phyloP scores from a whole-genome alignment of 2,888 invertebrate species.

The Andrena minutula region DNA sequence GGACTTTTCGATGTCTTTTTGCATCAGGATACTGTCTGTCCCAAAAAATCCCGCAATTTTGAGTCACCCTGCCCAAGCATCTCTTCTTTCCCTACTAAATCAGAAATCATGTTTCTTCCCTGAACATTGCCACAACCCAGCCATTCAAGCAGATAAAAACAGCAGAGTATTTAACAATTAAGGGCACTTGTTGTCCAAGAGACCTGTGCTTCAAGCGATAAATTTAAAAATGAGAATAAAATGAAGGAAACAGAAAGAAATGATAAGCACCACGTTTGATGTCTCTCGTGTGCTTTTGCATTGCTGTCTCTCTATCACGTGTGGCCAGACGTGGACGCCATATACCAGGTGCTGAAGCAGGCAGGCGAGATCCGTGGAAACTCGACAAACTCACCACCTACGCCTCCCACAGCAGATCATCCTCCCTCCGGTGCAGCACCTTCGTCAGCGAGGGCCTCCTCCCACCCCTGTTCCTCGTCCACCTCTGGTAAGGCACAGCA shows the following conservation, averaged over 20 bases:
- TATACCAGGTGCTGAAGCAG: constrained; percentile 97
- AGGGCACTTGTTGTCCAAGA: constrained; percentile 13
- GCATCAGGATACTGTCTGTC: no score
- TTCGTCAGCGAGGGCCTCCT: constrained; percentile 82
- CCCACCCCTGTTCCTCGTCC: constrained; percentile 85
- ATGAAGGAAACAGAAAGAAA: constrained; percentile 24
- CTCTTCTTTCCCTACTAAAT: neutral
- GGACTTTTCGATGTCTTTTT: no score
- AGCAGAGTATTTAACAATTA: neutral
- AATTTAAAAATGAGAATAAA: constrained; percentile 3
- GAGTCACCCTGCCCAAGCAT: neutral
- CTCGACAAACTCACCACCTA: constrained; percentile 84
- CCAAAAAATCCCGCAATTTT: neutral
- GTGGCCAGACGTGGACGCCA: constrained; percentile 92
- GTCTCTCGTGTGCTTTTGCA: constrained; percentile 48
- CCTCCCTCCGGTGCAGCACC: constrained; percentile 81
- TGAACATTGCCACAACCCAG: neutral
- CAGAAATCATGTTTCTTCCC: neutral
- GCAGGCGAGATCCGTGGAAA: constrained; percentile 92
- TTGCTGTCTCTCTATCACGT: constrained; percentile 66
- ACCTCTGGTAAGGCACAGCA: constrained; percentile 83
- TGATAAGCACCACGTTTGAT: constrained; percentile 43
- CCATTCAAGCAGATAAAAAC: neutral
- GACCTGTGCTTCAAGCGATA: neutral
- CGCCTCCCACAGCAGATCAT: constrained; percentile 84